Percentiles rank a stretch among this genome's conserved stretches.
Evolutionary conservation across 1,140 invertebrate species (phyloP).

Genomic region (Yoshiicerus persimilis): DNA sequence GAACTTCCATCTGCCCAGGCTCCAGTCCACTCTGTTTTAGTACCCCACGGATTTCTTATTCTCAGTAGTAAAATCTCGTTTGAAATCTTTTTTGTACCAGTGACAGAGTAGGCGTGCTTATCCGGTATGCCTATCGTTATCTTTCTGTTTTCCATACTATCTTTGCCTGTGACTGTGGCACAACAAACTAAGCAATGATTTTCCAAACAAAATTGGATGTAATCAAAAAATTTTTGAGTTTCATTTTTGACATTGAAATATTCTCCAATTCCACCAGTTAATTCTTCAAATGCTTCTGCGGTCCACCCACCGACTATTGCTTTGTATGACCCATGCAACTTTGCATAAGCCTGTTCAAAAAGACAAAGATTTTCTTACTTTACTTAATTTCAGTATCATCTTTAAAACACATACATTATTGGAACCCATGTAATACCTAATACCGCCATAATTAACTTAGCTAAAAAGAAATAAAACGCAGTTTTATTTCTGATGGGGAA

Average conservation of each 20-base stretch:
- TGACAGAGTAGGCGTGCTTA: conserved; percentile 69
- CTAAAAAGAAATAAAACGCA: too few relatives aligned
- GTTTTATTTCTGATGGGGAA: too few relatives aligned
- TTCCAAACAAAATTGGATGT: conserved; percentile 66
- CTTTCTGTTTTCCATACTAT: conserved; percentile 57
- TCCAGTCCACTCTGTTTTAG: conserved; percentile 66
- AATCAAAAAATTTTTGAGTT: conserved; percentile 66
- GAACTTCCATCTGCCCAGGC: conserved; percentile 63
- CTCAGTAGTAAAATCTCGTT: conserved; percentile 55
- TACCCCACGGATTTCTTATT: conserved; percentile 68
- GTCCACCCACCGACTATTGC: neutral
- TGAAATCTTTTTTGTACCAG: conserved; percentile 52
- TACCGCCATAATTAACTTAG: too few relatives aligned
- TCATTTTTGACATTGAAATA: conserved; percentile 53
- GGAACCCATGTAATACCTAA: too few relatives aligned
- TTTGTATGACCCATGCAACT: neutral
- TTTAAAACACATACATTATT: too few relatives aligned
- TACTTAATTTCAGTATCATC: too few relatives aligned
- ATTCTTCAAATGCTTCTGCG: neutral
- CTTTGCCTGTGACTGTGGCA: conserved; percentile 60
- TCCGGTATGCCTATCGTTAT: conserved; percentile 62
- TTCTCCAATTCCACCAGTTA: neutral
- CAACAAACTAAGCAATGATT: conserved; percentile 70
- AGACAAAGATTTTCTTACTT: too few relatives aligned
- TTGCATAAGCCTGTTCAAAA: neutral